Conservation (phyloP, 2,797 vertebrate genomes). For the Martes flavigula region DNA sequence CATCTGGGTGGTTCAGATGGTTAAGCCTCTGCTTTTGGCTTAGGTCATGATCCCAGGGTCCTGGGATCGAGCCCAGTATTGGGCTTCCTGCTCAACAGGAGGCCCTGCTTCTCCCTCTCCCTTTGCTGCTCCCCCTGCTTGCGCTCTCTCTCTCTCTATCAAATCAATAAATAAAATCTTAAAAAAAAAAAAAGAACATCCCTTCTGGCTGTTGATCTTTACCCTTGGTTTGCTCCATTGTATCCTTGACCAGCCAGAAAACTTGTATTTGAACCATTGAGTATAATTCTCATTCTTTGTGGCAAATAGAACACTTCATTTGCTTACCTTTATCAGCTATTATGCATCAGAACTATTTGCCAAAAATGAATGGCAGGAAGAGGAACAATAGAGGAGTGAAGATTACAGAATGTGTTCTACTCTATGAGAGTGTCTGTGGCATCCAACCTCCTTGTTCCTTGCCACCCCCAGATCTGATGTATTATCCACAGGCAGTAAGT, state of each 20-base stretch:
- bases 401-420: not conserved
- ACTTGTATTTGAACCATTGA: not conserved
- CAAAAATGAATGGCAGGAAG: not conserved
- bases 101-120: no score
- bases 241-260: not conserved
- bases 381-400: not conserved
- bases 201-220: not conserved
- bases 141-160: no score
- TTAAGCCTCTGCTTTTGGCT: no score
- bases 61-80: no score
- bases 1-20: no score
- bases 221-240: not conserved
- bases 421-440: not conserved
- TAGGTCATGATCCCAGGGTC: no score
- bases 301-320: not conserved
- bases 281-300: not conserved
- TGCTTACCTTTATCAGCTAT: not conserved
- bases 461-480: rapidly evolving
- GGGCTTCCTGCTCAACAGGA: no score
- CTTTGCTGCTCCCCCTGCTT: no score
- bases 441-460: not conserved
- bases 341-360: not conserved
- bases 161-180: no score
- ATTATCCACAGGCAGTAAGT: not conserved
- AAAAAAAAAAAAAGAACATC: no score